Base-by-base conservation (phyloP, 1,140 invertebrate genomes). In the Agrypnia vestita region DNA sequence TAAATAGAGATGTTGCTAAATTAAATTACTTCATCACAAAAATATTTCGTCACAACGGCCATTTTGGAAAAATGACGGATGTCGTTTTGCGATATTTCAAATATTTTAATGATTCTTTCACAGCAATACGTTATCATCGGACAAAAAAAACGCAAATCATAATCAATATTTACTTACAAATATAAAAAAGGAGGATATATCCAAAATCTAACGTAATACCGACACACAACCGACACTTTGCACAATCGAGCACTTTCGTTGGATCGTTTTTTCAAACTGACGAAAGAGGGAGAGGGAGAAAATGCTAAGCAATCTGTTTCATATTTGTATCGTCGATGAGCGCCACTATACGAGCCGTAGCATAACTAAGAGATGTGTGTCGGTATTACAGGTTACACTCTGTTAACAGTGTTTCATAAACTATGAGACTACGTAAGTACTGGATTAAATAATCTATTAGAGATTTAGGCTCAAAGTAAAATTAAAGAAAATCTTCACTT, bases 11-110 rank as follows among this genome's bases (percentile, higher is more conserved):
- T 74, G 56, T 55, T 19, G 51, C 51, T 56, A 59, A 78, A 71
- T 78, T 56, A 47, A 44, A 59, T 69, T 76, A 75, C 62, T 80
- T 80, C 79, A 76, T 44, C 61, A 80, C 35, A 76, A 59, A 76
- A 80, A 79, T 79, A 80, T 80, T 80, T 80, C 79, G 61, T 80
- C 78, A 79, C 78, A 80, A 76, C 79, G 79, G 79, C 79, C 79
- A 80, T 80, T 76, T 80, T 80, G 79, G 79, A 64, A 62, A 73
- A 79, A 79, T 79, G 77, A 79, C 77, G 77, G 77, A 79, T 79
- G 77, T 79, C 69, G 76, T 73, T 73, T 69, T 59, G 35, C 35
- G 46, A 73, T 55, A 79, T 35, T 71, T 72, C 53, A 43, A 25
- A 55, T 71, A 71, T 78, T 71, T 59, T 25, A 35, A 19, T 25